Percentiles rank a stretch among this genome's conserved stretches.
Evolutionary conservation across 2,113 vertebrate species (phyloP).

Genomic region (Kobus ellipsiprymnus): DNA sequence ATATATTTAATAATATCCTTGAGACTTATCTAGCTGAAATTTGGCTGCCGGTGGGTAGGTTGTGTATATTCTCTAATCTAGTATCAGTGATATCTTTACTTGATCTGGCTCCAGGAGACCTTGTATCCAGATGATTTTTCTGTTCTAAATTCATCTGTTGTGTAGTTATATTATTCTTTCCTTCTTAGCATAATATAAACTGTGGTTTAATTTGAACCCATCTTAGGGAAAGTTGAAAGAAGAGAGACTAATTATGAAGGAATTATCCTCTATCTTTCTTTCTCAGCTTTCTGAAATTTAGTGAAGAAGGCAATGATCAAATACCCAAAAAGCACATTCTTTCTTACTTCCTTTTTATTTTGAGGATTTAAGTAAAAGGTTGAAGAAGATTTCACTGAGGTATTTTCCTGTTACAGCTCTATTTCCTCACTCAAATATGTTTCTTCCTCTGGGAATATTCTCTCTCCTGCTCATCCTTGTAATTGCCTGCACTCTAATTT

Average conservation of each 20-base stretch:
- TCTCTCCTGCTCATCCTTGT: background rate
- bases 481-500: background rate
- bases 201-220: background rate
- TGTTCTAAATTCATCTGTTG: background rate
- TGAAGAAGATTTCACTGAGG: background rate
- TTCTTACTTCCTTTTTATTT: constrained; percentile 3
- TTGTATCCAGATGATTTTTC: background rate
- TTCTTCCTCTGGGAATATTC: background rate
- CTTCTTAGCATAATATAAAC: background rate
- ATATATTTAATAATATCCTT: background rate
- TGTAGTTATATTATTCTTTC: background rate
- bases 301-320: background rate
- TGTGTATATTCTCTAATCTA: background rate
- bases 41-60: background rate
- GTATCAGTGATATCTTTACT: background rate
- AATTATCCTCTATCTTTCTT: background rate
- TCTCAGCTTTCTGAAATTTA: constrained; percentile 10
- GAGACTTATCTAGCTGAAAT: background rate
- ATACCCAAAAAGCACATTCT: background rate
- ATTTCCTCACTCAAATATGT: background rate
- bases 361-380: background rate
- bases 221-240: background rate
- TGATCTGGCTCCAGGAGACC: background rate
- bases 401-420: background rate
- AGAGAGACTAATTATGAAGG: background rate